Conservation (phyloP, 2,113 vertebrate species). For the Ramphastos sulfuratus region DNA sequence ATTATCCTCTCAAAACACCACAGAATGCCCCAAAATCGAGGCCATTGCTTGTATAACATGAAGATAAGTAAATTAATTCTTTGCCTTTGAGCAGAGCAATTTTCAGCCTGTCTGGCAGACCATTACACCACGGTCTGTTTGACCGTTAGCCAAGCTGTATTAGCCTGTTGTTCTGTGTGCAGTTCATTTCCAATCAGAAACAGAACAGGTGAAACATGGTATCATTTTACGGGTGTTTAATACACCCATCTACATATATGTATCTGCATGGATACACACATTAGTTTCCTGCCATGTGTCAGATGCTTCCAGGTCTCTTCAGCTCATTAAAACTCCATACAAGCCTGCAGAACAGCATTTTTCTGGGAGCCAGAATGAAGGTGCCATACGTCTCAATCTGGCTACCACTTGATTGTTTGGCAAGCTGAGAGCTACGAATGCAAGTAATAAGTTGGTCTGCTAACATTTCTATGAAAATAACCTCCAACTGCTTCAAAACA, state of each 20-base stretch:
- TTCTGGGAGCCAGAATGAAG: background rate
- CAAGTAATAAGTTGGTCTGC: background rate
- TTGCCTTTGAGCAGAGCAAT: slow-evolving; percentile 18
- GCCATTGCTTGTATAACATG: background rate
- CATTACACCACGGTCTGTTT: background rate
- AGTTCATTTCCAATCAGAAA: background rate
- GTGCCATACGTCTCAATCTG: background rate
- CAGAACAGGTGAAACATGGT: background rate
- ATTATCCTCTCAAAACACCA: background rate
- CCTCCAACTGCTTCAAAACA: slow-evolving; percentile 12
- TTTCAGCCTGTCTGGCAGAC: background rate
- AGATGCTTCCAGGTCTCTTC: background rate
- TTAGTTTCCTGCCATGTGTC: background rate
- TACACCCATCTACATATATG: background rate
- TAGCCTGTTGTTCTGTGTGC: background rate
- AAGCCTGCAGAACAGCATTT: background rate
- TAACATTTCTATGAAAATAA: slow-evolving; percentile 12
- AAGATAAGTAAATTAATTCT: background rate
- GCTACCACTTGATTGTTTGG: background rate
- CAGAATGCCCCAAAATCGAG: background rate
- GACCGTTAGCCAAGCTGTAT: background rate
- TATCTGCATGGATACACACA: background rate
- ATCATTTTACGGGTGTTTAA: background rate
- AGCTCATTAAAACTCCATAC: background rate
- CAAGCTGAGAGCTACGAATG: background rate